phyloP scores from a whole-genome alignment of 2,888 invertebrate genomes.

The Athrips mouffetella region DNA sequence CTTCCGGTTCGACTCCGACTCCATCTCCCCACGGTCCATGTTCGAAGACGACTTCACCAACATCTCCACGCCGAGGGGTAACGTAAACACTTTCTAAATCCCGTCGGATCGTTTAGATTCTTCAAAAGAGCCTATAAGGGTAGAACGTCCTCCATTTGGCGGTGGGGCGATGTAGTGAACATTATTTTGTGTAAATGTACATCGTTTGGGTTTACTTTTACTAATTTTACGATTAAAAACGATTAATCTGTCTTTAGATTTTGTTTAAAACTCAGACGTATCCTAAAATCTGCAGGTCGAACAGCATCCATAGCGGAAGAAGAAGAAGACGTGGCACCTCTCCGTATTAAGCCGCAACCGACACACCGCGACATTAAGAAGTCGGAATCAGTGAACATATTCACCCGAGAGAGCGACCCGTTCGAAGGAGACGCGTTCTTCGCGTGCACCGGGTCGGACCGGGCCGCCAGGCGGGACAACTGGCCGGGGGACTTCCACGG shows the following conservation, averaged over 20 bases:
- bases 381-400: conserved; percentile 94
- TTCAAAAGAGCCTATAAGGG: too few species aligned
- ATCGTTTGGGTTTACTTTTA: too few species aligned
- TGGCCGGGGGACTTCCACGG: conserved; percentile 73
- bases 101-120: not conserved
- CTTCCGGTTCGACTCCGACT: conserved; percentile 70
- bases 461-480: conserved; percentile 65
- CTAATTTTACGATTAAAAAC: too few species aligned
- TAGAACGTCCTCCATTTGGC: too few species aligned
- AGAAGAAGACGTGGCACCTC: conserved; percentile 65
- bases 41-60: conserved; percentile 87
- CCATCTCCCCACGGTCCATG: conserved; percentile 63
- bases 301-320: conserved; percentile 71
- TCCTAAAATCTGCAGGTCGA: conserved; percentile 30
- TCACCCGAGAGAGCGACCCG: conserved; percentile 90
- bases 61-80: conserved; percentile 49
- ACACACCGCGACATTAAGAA: conserved; percentile 85
- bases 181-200: too few species aligned
- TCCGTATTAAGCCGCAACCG: conserved; percentile 49
- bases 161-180: too few species aligned
- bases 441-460: conserved; percentile 73
- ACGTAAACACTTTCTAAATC: too few species aligned
- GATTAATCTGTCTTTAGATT: too few species aligned
- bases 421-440: conserved; percentile 95
- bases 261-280: not conserved